Base-by-base conservation (phyloP, 2,113 vertebrate species). In the Rhombomys opimus region DNA sequence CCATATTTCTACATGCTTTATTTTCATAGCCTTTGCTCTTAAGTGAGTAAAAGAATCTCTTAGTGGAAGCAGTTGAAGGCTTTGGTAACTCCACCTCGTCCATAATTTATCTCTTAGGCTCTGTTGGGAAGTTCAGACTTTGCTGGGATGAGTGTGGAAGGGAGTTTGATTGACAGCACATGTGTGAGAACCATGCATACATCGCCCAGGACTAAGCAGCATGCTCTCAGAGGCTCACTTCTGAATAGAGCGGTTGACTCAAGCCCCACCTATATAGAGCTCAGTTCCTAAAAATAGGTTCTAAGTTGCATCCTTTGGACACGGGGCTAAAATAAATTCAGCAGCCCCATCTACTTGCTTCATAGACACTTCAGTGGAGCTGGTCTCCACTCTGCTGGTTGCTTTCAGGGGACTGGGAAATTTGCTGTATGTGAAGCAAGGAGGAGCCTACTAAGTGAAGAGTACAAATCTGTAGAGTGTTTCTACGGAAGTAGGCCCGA, bases 291-390 rank as follows among this genome's bases (percentile, higher is more conserved):
- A 99, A 99, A 99, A 99, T 99, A 99, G 98, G 93, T 82, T 59
- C 91, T 75, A 96, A 91, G 96, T 98, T 98, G 98, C 97, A 98
- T 96, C 97, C 97, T 98, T 97, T 98, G 97, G 93, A 97, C 95
- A 54, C 98, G 41, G 94, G 89, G 98, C 98, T 98, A 98, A 99
- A 99, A 99, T 99, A 99, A 99, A 99, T 99, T 98, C 98, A 98
- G 98, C 99, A 98, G 96, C 98, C 98, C 97, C 91, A 93, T 98
- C 95, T 96, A 91, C 97, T 98, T 98, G 68, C 94, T 97, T 98
- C 97, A 98, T 92, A 98, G 96, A 97, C 90, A 95, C 54, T 91
- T 97, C 96, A 96, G 98, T 99, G 99, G 99, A 99, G 99, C 99
- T 98, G 99, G 99, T 98, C 99, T 99, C 99, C 99, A 98, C 98